These are phyloP conservation scores for Clitarchus hookeri DNA, from an alignment of 2,888 invertebrate genomes.

Conservation along the genomic window DNA sequence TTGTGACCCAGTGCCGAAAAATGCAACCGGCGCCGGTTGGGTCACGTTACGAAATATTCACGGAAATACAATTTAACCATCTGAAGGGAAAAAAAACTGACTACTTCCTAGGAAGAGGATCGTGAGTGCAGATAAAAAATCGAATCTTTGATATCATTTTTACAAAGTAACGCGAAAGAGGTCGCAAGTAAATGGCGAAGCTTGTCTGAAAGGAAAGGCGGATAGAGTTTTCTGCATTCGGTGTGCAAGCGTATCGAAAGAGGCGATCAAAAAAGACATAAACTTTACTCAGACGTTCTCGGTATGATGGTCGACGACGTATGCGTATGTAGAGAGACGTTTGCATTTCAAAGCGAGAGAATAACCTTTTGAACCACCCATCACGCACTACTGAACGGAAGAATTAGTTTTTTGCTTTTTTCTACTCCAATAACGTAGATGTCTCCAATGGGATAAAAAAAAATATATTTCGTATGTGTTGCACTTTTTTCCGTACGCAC, in stretches of 20 bases:
- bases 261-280: neutral
- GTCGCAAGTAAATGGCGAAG: neutral
- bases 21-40: no score
- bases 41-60: no score
- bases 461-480: neutral
- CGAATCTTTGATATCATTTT: neutral
- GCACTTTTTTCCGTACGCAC: no score
- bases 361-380: neutral
- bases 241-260: neutral
- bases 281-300: neutral
- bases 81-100: no score
- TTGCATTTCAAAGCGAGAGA: neutral
- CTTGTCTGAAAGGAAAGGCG: neutral
- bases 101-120: no score
- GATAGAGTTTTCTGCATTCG: neutral
- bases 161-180: neutral
- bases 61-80: no score
- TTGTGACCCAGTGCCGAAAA: no score
- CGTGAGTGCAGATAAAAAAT: no score
- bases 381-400: neutral
- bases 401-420: neutral
- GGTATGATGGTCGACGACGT: neutral
- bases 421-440: neutral
- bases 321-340: neutral
- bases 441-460: neutral